Conservation (phyloP, 1,140 invertebrate genomes). For the Drosophila triauraria region DNA sequence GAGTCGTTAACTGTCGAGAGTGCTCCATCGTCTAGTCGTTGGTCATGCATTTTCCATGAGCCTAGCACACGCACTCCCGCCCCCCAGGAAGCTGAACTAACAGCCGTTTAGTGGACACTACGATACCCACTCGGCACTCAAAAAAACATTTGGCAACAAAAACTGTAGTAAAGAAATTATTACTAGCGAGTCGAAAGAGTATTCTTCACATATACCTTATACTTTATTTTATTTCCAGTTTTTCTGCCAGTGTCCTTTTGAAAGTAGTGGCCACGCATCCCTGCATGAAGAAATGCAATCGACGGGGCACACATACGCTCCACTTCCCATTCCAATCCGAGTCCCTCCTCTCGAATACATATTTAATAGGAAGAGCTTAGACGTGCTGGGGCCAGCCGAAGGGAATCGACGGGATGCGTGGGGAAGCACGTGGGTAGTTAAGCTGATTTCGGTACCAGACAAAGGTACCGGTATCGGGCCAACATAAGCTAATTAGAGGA, state of each 20-base stretch:
- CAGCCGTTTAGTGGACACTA: conserved; percentile 75
- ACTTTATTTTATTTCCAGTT: neutral
- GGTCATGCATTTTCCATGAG: conserved; percentile 79
- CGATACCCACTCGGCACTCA: conserved; percentile 9
- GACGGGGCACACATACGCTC: conserved; percentile 12
- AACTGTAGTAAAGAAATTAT: neutral
- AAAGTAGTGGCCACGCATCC: conserved; percentile 23
- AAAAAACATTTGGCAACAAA: neutral
- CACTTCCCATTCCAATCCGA: neutral
- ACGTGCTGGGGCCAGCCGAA: conserved; percentile 18
- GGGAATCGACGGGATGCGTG: neutral
- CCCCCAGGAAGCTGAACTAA: conserved; percentile 53
- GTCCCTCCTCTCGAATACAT: conserved; percentile 33
- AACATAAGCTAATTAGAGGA: conserved; percentile 51
- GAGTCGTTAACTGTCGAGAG: conserved; percentile 71
- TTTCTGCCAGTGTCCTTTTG: neutral
- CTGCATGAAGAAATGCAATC: conserved; percentile 51
- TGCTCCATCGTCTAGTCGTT: conserved; percentile 62
- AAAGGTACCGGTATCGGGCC: too few species aligned
- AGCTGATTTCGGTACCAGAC: conserved; percentile 50
- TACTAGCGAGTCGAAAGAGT: too few species aligned
- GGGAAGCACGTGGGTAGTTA: conserved; percentile 27
- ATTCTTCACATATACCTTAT: too few species aligned
- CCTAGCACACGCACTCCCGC: conserved; percentile 31
- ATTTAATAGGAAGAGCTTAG: conserved; percentile 60